Conservation (phyloP, 2,797 vertebrate species). For the Eulemur rubriventer region DNA sequence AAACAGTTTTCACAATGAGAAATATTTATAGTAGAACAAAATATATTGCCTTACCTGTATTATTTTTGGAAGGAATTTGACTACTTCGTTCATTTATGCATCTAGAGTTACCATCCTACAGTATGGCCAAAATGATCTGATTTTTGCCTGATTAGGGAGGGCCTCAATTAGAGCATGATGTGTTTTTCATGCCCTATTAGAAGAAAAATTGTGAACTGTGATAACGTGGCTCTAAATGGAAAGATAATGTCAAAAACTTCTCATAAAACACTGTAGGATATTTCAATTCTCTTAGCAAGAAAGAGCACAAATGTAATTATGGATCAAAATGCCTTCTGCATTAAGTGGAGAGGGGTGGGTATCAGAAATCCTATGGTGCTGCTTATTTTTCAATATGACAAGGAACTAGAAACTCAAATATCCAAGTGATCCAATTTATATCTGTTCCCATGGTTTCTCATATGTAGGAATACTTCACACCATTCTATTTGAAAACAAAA, state of each 20-base stretch:
- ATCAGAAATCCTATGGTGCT: slow-evolving; percentile 49
- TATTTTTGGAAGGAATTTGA: background rate
- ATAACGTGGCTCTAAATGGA: slow-evolving; percentile 56
- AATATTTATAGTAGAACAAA: background rate
- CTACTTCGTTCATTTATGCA: background rate
- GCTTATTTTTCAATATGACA: slow-evolving; percentile 75
- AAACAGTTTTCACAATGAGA: background rate
- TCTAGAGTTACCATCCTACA: background rate
- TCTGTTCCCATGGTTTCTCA: slow-evolving; percentile 47
- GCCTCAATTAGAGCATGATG: background rate
- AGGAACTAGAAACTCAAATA: slow-evolving; percentile 64
- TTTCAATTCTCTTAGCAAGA: slow-evolving; percentile 62
- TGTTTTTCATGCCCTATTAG: slow-evolving; percentile 54
- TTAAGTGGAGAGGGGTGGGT: background rate
- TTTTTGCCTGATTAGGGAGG: background rate
- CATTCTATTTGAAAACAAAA: slow-evolving; percentile 58
- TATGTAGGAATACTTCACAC: background rate
- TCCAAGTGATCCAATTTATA: slow-evolving; percentile 55
- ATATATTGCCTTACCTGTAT: background rate
- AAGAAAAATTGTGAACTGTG: slow-evolving; percentile 58
- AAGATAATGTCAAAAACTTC: slow-evolving; percentile 61
- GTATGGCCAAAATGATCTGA: background rate
- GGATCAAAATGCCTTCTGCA: slow-evolving; percentile 21
- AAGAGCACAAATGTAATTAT: slow-evolving; percentile 73
- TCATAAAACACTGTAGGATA: slow-evolving; percentile 46